A percentile compares a stretch with the other conserved stretches of the same genome.
phyloP scores from a whole-genome alignment of 2,797 vertebrate genomes.

The Schizopygopsis malacanthus region DNA sequence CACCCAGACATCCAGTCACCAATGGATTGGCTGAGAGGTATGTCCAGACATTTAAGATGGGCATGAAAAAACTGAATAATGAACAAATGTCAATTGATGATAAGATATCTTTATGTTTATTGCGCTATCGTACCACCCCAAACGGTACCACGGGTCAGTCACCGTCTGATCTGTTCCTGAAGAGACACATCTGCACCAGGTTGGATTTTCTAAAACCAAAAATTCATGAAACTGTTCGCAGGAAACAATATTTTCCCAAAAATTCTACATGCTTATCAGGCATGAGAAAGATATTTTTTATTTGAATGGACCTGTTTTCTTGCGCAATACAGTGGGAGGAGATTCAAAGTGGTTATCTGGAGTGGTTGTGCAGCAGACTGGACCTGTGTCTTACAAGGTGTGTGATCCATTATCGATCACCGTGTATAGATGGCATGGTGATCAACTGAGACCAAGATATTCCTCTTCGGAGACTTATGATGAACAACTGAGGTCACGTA shows the following conservation, averaged over 20 bases:
- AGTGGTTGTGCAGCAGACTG: background rate
- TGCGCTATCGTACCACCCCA: background rate
- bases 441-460: background rate
- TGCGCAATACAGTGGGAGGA: background rate
- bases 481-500: no score
- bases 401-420: background rate
- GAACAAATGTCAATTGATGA: background rate
- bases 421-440: background rate
- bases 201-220: background rate
- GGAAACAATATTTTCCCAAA: background rate
- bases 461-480: no score
- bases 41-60: background rate
- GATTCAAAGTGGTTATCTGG: background rate
- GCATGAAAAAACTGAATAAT: background rate
- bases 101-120: background rate
- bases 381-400: background rate
- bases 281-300: background rate
- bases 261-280: background rate
- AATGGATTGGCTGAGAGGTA: conserved; percentile 37
- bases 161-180: background rate
- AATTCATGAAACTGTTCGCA: background rate
- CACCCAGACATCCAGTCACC: background rate
- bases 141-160: background rate
- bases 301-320: background rate
- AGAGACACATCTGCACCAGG: background rate